Base-by-base conservation (phyloP, 2,888 invertebrate species). In the Dynastes maya region DNA sequence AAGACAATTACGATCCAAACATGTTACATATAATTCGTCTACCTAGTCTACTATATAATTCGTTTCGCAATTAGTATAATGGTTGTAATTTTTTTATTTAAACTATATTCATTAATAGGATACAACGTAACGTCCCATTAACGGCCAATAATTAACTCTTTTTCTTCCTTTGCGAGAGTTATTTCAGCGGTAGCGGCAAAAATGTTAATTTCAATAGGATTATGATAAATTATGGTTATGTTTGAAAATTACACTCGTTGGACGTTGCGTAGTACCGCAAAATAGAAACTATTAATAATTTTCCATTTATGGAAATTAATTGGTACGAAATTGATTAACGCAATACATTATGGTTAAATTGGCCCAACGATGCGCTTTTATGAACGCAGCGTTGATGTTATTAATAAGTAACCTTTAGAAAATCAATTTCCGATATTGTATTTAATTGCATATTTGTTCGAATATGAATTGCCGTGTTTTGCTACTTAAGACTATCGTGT, bases 151-250 rank as follows among this genome's bases (percentile, higher is more conserved):
- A 53, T 53, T 53, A n/a, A 16, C n/a, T 53, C 5, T 53, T 53
- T 16, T 45, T 45, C 8, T 11, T 8, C 32, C 32, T 37, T 37
- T 37, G 32, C 8, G 45, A 8, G 45, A 45, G 45, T 45, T 8
- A 53, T 53, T 53, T 53, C 16, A 53, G 16, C 16, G 2, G 16
- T 6, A 45, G 45, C 8, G 53, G 53, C 13, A 53, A 16, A 53
- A 53, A 53, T 53, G 53, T 53, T 53, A 53, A 53, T 53, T 53
- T 53, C 53, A 53, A 53, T 53, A 53, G 16, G 13, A 53, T 53
- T 53, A 53, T 16, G 16, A 16, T 16, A 53, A 53, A 53, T 53
- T 53, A 53, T 16, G 53, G 53, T 53, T 16, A 53, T 53, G 16
- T 53, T 53, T 53, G 53, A n/a, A 53, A 16, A 53, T 53, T 53